These are phyloP conservation scores for Mycogona germanica DNA, from an alignment of 2,888 invertebrate genomes.

Conservation along the genomic window DNA sequence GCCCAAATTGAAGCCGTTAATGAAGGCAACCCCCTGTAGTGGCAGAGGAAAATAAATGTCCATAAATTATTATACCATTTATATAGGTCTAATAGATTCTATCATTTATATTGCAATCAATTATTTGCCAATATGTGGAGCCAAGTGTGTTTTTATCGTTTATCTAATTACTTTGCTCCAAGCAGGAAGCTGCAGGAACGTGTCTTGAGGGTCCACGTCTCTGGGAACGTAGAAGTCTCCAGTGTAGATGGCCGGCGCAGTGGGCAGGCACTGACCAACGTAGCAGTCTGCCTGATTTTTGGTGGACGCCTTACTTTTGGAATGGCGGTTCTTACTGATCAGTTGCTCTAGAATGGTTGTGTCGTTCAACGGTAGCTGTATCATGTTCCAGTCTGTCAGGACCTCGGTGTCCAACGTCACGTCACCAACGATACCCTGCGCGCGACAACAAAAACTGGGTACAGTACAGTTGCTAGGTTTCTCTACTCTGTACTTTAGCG, in stretches of 20 bases:
- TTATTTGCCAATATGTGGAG: no score
- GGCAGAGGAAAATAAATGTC: no score
- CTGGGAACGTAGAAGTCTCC: not conserved
- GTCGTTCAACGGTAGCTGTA: not conserved
- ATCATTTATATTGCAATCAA: no score
- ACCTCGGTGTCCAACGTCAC: not conserved
- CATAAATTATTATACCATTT: no score
- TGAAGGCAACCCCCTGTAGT: conserved; percentile 37
- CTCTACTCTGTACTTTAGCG: no score
- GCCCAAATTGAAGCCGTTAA: conserved; percentile 43
- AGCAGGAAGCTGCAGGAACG: conserved; percentile 2
- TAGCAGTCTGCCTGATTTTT: not conserved
- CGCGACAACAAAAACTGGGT: no score
- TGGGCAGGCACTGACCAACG: not conserved
- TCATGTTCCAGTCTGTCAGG: conserved; percentile 9
- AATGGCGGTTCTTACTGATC: not conserved
- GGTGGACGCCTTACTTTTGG: not conserved
- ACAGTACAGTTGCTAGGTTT: no score
- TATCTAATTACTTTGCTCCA: conserved; percentile 8
- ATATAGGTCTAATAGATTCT: no score
- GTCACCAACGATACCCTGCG: no score
- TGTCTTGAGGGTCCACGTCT: not conserved
- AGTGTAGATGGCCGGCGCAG: not conserved
- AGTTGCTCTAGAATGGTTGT: not conserved
- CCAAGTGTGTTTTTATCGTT: not conserved